phyloP scores from a whole-genome alignment of 1,140 invertebrate species.

The Heliconius hermathena region DNA sequence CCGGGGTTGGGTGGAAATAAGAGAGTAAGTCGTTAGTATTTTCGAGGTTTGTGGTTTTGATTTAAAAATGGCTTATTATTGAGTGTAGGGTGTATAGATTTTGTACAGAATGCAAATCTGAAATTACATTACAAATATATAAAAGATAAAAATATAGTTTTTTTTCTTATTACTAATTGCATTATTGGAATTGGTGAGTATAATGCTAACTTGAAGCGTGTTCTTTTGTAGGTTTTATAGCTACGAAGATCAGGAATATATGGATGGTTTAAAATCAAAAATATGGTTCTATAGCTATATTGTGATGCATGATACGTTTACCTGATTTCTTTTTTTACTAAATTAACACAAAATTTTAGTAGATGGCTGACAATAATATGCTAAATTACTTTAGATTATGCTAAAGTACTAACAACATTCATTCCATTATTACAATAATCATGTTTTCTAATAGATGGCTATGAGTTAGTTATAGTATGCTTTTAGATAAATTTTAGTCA shows the following conservation, averaged over 20 bases:
- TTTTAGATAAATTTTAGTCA: not conserved
- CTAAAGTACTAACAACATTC: not conserved
- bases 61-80: slow-evolving; percentile 18
- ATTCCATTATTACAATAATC: not conserved
- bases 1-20: slow-evolving; percentile 69
- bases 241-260: not conserved
- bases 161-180: slow-evolving; percentile 15
- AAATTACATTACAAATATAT: not conserved
- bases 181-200: slow-evolving; percentile 33
- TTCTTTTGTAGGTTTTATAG: slow-evolving; percentile 14
- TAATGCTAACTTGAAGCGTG: slow-evolving; percentile 4
- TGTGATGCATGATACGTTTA: slow-evolving; percentile 5
- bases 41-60: slow-evolving; percentile 63
- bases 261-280: not conserved
- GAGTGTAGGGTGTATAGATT: not conserved
- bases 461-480: not conserved
- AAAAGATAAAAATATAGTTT: slow-evolving; percentile 15
- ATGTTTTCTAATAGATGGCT: not conserved
- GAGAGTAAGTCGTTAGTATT: slow-evolving; percentile 69
- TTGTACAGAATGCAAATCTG: not conserved
- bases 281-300: not conserved
- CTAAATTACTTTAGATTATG: not conserved
- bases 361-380: slow-evolving; percentile 3
- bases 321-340: not conserved
- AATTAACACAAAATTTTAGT: slow-evolving; percentile 5